Conservation (phyloP, 1,140 invertebrate species). For the Pseudobourletiella spinata region DNA sequence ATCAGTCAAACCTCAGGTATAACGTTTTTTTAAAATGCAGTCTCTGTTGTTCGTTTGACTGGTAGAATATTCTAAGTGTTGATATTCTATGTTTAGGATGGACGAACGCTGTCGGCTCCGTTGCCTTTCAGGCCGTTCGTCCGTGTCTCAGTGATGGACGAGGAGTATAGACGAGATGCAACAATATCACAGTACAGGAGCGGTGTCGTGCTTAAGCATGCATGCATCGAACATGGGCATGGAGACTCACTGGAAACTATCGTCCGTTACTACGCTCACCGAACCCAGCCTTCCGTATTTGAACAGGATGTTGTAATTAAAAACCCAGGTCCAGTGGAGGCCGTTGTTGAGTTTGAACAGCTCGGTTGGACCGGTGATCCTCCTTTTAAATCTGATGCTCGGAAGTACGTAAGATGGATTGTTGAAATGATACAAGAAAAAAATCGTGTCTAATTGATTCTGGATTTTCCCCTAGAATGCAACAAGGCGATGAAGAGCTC, state of each 20-base stretch:
- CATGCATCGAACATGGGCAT: constrained; percentile 42
- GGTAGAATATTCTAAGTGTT: not conserved
- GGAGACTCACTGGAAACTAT: constrained; percentile 54
- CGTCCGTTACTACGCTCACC: constrained; percentile 67
- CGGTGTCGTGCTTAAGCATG: constrained; percentile 58
- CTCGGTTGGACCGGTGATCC: constrained; percentile 33
- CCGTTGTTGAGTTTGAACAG: constrained; percentile 37
- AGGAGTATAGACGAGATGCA: constrained; percentile 33
- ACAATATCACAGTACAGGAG: constrained; percentile 47
- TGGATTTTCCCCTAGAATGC: constrained; percentile 22
- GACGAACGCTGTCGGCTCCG: constrained; percentile 59
- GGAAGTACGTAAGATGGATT: constrained; percentile 32
- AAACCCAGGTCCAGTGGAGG: constrained; percentile 51
- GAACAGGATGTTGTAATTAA: constrained; percentile 68
- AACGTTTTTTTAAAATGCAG: too few relatives aligned
- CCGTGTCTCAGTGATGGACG: constrained; percentile 40
- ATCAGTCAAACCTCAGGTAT: constrained; percentile 50
- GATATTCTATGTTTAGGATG: constrained; percentile 39
- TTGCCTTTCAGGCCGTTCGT: constrained; percentile 66
- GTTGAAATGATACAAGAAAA: too few relatives aligned
- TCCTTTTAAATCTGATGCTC: constrained; percentile 24
- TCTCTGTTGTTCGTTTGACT: too few relatives aligned
- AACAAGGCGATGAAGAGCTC: constrained; percentile 25
- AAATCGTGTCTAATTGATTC: too few relatives aligned
- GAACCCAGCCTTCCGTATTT: constrained; percentile 62